Base-by-base conservation (phyloP, 2,113 vertebrate species). In the Mormyrus lacerda region DNA sequence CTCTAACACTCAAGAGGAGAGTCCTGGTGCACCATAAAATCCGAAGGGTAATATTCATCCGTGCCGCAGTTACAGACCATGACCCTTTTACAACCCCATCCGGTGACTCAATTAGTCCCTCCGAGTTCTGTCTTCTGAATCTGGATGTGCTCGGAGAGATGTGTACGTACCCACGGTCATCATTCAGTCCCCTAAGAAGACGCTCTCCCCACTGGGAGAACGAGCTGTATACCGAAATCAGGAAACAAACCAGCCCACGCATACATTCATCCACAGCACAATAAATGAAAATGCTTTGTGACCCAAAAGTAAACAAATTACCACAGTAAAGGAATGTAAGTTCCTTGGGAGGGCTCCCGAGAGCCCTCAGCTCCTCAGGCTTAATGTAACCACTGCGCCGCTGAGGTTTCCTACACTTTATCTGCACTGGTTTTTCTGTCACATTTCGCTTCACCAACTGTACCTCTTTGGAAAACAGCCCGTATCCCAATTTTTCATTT, bases 31-130 rank as follows among this genome's bases (percentile, higher is more conserved):
- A 24, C 69, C 85, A 51, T 90, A 87, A 82, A 87, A 55, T 47
- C 85, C 85, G 39, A 58, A 47, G 82, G 82, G 82, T 84, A 21
- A 47, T 47, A 84, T 84, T 47, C 44, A 47, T 44, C 82, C 51
- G 31, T 8, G 15, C 94, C 93, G 93, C 92, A 92, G 92, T 93
- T 92, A 92, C 94, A 95, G 82, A 84, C 39, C 24, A 5, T 84
- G 82, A 84, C 82, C 82, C 44, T 47, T 84, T 47, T 21, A 39
- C 73, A 79, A 84, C 39, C 51, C 47, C 44, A 90, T 48, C 48
- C 58, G 44, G 55, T 87, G 73, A 79, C 31, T 76, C 61, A 21
- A 19, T 58, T 87, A 44, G n/a, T 51, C 89, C 61, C 87, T 55
- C 65, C 15, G 24, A 48, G 27, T 82, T 87, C 69, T 76, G 27